Percentiles rank a stretch among this genome's conserved stretches.
Conservation (phyloP, 2,113 vertebrate species). For the Corythornis vintsioides region DNA sequence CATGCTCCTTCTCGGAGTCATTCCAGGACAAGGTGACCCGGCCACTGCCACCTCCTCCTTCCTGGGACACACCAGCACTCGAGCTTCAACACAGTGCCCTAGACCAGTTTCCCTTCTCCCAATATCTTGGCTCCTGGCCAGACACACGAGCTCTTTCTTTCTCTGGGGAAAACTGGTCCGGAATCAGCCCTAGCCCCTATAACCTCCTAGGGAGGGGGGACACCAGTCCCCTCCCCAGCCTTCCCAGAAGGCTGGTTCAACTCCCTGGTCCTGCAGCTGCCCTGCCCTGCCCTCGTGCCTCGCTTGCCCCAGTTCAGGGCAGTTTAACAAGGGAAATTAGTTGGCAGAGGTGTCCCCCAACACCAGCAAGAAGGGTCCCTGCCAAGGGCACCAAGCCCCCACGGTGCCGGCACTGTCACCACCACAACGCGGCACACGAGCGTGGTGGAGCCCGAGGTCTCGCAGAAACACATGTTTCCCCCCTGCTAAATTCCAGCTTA, state of each 20-base stretch:
- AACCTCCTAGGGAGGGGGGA: too few species aligned
- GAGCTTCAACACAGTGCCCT: neutral
- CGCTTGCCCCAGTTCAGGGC: fast-evolving
- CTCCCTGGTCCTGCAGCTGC: neutral
- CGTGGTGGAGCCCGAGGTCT: neutral
- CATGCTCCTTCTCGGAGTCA: neutral
- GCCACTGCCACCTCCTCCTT: neutral
- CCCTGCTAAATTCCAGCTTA: slow-evolving; percentile 58
- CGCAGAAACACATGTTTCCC: slow-evolving; percentile 4
- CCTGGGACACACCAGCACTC: neutral
- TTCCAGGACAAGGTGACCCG: neutral
- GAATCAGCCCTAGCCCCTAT: fast-evolving
- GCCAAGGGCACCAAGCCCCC: neutral
- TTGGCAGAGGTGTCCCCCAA: neutral
- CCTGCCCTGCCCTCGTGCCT: neutral
- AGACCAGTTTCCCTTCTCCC: neutral
- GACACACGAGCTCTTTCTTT: fast-evolving
- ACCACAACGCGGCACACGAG: neutral
- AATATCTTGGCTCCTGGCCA: fast-evolving
- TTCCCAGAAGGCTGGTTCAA: neutral
- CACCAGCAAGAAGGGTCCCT: neutral
- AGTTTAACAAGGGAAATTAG: neutral
- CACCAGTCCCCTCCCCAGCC: neutral
- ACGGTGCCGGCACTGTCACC: fast-evolving
- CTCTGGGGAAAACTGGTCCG: fast-evolving